Evolutionary conservation across 2,113 vertebrate genomes (phyloP).

Genomic region (Microcebus tavaratra): DNA sequence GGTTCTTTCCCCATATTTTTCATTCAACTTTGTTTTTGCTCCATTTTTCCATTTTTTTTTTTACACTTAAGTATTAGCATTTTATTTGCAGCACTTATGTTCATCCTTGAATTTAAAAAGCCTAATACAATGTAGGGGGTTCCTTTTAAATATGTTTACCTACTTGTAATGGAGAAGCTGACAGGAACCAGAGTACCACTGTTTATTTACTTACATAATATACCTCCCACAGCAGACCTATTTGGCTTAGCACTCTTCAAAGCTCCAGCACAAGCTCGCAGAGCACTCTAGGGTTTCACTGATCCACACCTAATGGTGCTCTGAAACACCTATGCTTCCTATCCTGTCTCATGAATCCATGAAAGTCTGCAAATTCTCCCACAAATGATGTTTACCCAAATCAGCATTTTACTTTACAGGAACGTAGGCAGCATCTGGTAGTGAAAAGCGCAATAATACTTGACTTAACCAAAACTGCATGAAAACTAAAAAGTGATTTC

Average conservation of each 20-base stretch:
- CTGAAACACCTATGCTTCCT: not conserved
- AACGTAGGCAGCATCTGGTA: not conserved
- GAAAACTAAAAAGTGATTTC: not conserved
- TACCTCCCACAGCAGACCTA: not conserved
- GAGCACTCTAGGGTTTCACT: not conserved
- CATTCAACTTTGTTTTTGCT: not conserved
- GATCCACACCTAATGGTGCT: not conserved
- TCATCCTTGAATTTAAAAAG: not conserved
- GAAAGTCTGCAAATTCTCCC: not conserved
- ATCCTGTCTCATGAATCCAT: not conserved
- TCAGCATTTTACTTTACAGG: not conserved
- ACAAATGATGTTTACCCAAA: conserved; percentile 5
- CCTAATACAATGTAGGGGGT: not conserved
- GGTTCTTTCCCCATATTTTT: not conserved
- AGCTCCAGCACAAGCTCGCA: not conserved
- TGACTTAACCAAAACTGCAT: not conserved
- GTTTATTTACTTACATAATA: not conserved
- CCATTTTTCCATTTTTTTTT: not conserved
- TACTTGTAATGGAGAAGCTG: not conserved
- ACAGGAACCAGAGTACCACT: not conserved
- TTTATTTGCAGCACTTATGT: conserved; percentile 14
- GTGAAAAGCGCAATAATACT: not conserved
- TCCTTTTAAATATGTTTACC: conserved; percentile 10
- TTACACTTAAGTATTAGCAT: conserved; percentile 10
- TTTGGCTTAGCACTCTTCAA: not conserved